Evolutionary conservation across 2,888 invertebrate species (phyloP), one percentile per base, ranked within the genome.

Genomic region (Phyllotreta cruciferae): DNA sequence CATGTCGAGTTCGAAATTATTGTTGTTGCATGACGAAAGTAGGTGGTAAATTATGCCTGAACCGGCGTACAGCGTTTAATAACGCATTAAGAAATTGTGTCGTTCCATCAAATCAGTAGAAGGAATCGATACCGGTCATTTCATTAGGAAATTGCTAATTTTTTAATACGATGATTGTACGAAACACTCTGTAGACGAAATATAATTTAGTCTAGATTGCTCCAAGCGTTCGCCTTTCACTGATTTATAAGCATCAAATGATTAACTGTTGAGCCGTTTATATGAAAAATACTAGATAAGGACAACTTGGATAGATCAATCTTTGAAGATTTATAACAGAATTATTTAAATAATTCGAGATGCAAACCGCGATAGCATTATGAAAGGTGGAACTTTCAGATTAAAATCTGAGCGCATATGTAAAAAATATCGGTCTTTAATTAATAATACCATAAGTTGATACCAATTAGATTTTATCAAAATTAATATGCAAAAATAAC

Each of bases 1-100:
- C 54, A 24, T 55, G 54, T 55, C 54, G 14, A 42, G 54, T 55
- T 55, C 54, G 42, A 55, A 55, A 55, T 55, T 39, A 55, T 55
- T 55, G 54, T 24, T 38, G 39, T 55, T 55, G 54, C 54, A 55
- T 55, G 54, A 54, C 39, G 37, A 54, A 41, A 55, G 54, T 55
- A 55, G 54, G 54, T 55, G 54, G 54, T 42, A 55, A 55, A 55
- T 55, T 55, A 55, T 55, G 10, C 34, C 42, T 34, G 35, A 55
- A 5, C 39, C 54, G 24, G 34, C 42, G 35, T 55, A 42, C 24
- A 38, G 54, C 24, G 38, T 55, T 55, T 42, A 42, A 55, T 41
- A 24, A 55, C 35, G 54, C 41, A 55, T 42, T 55, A 42, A 34
- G 54, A 55, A 55, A 55, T 55, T 55, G 34, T 34, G 42, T 41